Evolutionary conservation across 2,888 invertebrate genomes (phyloP), one percentile per base, ranked within the genome.

Genomic region (Fissipunctia ypsillon): DNA sequence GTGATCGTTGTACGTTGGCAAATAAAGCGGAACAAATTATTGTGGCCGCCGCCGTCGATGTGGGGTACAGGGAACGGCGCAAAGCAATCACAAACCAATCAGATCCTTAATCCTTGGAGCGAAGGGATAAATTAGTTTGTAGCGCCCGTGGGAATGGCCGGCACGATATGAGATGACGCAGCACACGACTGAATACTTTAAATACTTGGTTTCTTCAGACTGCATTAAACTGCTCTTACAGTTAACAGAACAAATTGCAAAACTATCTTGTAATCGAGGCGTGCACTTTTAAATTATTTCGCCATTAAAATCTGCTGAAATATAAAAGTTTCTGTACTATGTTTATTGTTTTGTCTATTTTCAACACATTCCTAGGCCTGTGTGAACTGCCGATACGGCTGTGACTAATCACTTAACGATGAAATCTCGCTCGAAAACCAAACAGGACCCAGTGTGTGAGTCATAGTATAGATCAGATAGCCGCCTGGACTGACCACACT

Each of bases 21-120:
- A 94, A 93, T 92, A 91, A 91, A 91, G 89, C 90, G 90, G 88
- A 91, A 92, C 91, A 87, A 91, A 92, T 91, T 89, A 88, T 88
- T 89, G 90, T 87, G 88, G 88, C 82, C 83, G 87, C 84, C 85
- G 78, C 84, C 84, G 80, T 83, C 80, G 80, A 78, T 66, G 81
- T 73, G 70, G 80, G 82, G 77, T 77, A 84, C 78, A 86, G 79
- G 82, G 86, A 85, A 73, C 81, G 84, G 74, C 75, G 81, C 84
- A 83, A 80, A 78, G 84, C 88, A 89, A 88, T 88, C 73, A 83
- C 89, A 87, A 88, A 75, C 77, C 83, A 91, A 92, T 90, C 79
- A 85, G 81, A 83, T 83, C 87, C 83, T 83, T 88, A 87, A 78
- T 84, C 83, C 85, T 48, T 80, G 56, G 68, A 75, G 72, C 60